Evolutionary conservation across 2,113 vertebrate species (phyloP), one percentile per base, ranked within the genome.

Genomic region (Meriones unguiculatus): DNA sequence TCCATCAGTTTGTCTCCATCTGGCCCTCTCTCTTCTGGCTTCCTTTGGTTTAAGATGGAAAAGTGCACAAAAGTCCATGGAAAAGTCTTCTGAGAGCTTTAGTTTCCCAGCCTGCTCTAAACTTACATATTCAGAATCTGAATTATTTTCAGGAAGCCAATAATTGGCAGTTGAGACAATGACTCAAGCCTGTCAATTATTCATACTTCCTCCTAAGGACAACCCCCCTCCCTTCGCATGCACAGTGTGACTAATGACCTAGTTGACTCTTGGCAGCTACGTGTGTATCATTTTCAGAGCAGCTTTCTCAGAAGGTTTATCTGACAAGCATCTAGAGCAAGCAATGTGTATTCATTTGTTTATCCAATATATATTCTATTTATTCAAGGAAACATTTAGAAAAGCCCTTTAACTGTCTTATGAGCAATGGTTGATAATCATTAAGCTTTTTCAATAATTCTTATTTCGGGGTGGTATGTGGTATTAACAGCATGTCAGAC

Each of bases 281-380:
- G 8, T 62, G 20, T 50, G 5, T 65, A 54, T 52, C 1, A 32
- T 76, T 86, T 96, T 87, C 50, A 93, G 57, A 94, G 67, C 91
- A 78, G 90, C 59, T 95, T 88, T 90, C 80, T 90, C 46, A 81
- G 82, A 93, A 85, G 46, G 17, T 88, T 86, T 80, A 73, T n/a
- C 57, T 94, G 88, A 81, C 5, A 87, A 82, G 14, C 70, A 85
- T 91, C 67, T 82, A 80, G 69, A 80, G n/a, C 92, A 93, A 85
- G 70, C 64, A 77, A 64, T 93, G 46, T 59, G 24, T 4, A 75
- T 87, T 73, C 75, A 57, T 41, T 91, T 77, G 72, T 72, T 87
- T 91, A 87, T 52, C 73, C 70, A 93, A 94, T 76, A 28, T 89
- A 50, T 2, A 65, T 32, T 65, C 73, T 15, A 82, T 64, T 50